phyloP scores from a whole-genome alignment of 2,113 vertebrate genomes.

The Conger conger region DNA sequence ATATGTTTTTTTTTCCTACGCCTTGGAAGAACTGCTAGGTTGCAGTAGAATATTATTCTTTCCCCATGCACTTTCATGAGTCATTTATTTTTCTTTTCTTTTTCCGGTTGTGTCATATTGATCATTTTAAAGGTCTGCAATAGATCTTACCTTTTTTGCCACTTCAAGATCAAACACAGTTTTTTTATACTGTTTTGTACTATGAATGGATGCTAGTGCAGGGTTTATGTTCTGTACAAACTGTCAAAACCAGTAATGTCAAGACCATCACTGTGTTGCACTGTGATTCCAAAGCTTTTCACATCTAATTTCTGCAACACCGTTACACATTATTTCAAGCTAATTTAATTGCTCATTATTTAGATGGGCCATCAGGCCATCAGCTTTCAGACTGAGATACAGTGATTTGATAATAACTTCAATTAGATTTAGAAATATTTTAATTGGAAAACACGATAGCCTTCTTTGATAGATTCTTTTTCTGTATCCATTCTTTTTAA shows the following conservation, averaged over 20 bases:
- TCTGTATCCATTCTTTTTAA: background rate
- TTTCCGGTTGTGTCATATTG: conserved; percentile 1
- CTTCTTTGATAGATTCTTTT: background rate
- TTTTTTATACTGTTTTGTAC: background rate
- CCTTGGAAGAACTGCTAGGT: background rate
- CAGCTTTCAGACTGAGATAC: background rate
- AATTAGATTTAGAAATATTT: background rate
- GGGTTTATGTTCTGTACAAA: background rate
- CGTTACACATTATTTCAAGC: background rate
- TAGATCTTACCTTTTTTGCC: background rate
- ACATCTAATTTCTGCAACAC: background rate
- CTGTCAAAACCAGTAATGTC: background rate
- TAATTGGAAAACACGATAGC: background rate
- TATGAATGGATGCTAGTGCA: background rate
- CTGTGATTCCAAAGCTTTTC: background rate
- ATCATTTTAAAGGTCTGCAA: background rate
- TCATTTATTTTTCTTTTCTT: background rate
- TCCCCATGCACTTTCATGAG: background rate
- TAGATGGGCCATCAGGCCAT: background rate
- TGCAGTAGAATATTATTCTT: background rate
- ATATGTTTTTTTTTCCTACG: background rate
- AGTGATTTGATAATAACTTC: conserved; percentile 2
- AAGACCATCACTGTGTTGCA: background rate
- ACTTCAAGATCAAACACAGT: background rate
- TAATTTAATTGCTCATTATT: background rate